Base-by-base conservation (phyloP, 2,888 invertebrate genomes). In the Zhuqinia jingwanae region DNA sequence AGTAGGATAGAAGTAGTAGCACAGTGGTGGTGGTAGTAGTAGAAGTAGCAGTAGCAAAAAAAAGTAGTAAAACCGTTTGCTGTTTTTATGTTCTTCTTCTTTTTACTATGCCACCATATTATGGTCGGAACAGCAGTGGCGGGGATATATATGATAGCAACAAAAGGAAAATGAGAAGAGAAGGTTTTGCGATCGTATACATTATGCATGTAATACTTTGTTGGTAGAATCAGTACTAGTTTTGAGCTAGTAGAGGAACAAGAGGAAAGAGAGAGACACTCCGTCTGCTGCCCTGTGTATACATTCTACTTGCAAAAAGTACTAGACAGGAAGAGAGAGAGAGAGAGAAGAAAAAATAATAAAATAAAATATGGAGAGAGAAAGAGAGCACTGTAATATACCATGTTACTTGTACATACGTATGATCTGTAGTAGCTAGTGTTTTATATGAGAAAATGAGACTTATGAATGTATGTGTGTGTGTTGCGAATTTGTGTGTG, bases 171-270 rank as follows among this genome's bases (percentile, higher is more conserved):
- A 73, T 56, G 58, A 58, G 58, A 76, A 42, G 36, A 27, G 56
- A 75, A 58, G 56, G 76, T 76, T 76, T 76, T 76, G 56, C 20
- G 76, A 56, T 76, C 76, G 76, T 76, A 78, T 78, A 78, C 78
- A 78, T 78, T 78, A 78, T 78, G 78, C 78, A 78, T 78, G 78
- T 60, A 63, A 78, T 78, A 78, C 78, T 78, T 78, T 78, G 63
- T 63, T 78, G 56, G 8, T 36, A 58, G 76, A 56, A 58, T 58
- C 76, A 76, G 76, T 76, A 22, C 36, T 78, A 11, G 63, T 63
- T 78, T 47, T 27, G 78, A 36, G 36, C 36, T 6, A 36, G 36
- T n/a, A 63, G 63, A 60, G 73, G 58, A 78, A 27, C 17, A 47
- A 58, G 60, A 42, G 25, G 42, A 17, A 27, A 60, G 45, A 63